Evolutionary conservation across 2,888 invertebrate species (phyloP), one percentile per base, ranked within the genome.

Genomic region (Lasioglossum vierecki): DNA sequence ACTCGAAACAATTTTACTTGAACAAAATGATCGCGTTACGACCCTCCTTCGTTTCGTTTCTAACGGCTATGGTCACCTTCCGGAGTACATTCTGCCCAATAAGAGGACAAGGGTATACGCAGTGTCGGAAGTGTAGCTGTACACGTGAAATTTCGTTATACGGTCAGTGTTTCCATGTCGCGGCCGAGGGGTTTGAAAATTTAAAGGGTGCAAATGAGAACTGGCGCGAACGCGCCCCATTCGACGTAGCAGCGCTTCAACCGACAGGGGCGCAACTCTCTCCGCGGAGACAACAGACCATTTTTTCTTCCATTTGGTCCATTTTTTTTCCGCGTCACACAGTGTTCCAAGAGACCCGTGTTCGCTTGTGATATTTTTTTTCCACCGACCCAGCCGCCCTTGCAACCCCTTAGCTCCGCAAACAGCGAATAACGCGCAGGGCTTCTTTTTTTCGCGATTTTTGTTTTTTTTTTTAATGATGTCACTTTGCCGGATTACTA

Each of bases 101-200:
- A 80, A 75, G 77, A 66, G 46, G 71, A 72, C 71, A n/a, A 18
- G 77, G 70, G 77, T 57, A 35, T 35, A 66, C 71, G 72, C 46
- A 46, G 75, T 75, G 76, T 35, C 76, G 9, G 18, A 35, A 35
- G 44, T n/a, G 75, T 26, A 15, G 57, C 15, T 22, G 53, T 0
- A 22, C 70, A 70, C 75, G 71, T 15, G 76, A 79, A 84, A 84
- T 79, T 83, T 83, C 83, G 83, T 83, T 83, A 81, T 35, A 41
- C 46, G 44, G 49, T 8, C 71, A 6, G n/a, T 63, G 83, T 63
- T 83, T 35, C 49, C 60, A 60, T 57, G 77, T 66, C 83, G 74
- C 26, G 46, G 41, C 30, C 44, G 74, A 44, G n/a, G 70, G 44
- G 53, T 63, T 72, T 81, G 76, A 72, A 78, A 82, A 75, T 84